Evolutionary conservation across 1,140 invertebrate species (phyloP), one percentile per base, ranked within the genome.

Genomic region (Daktulosphaira vitifoliae): DNA sequence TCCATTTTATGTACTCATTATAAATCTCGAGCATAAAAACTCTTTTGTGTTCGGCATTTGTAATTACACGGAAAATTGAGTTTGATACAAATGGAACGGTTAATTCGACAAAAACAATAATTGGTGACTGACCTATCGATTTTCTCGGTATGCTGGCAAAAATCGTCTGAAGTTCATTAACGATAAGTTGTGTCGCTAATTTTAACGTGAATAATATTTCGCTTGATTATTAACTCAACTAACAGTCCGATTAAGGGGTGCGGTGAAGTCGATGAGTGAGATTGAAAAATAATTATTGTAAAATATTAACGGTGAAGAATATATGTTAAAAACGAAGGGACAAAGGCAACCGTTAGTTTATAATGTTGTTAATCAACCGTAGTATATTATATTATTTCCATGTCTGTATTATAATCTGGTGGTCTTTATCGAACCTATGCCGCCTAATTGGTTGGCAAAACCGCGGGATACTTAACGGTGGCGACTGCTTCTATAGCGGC

Each of bases 11-110:
- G 25, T 33, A 20, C 25, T 46, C 20, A 48, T 48, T 46, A 62
- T 62, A 62, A 62, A 46, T 48, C 42, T 62, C 56, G 56, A 62
- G 42, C 46, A 46, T 48, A 62, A 62, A 48, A 48, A 48, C 42
- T 46, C 56, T 62, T 62, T 62, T 62, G 56, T 62, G 18, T 48
- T 62, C 56, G 25, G 39, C n/a, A 33, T 62, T 48, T 39, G 25
- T 62, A 62, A 62, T 62, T 62, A 62, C 56, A 29, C 23, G 13
- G 23, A 33, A 48, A 62, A 62, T 62, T 46, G 56, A 39, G 23
- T 62, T 48, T 46, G 56, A 62, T 62, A 62, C 42, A 33, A 62
- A 48, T 46, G 56, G 39, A 62, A 33, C 18, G 25, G 29, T 33
- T 59, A 59, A 62, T 62, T 48, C 26, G 42, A 62, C 25, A 7